Percentiles rank a stretch among this genome's conserved stretches.
Evolutionary conservation across 2,888 invertebrate genomes (phyloP).

Genomic region (Rotaria socialis): DNA sequence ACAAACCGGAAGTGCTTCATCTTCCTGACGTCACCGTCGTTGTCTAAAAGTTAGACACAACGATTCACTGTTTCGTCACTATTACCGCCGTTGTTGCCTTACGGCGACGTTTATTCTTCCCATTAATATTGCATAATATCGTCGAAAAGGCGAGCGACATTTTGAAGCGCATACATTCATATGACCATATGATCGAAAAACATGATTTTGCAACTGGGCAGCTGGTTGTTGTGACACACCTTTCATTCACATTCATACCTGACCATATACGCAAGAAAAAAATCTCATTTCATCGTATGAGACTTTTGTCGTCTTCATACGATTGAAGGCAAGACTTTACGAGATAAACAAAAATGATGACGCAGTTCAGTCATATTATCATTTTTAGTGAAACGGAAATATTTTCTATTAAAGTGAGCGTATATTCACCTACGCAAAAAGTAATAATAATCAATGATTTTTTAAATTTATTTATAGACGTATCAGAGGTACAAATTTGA

Average conservation of each 20-base stretch:
- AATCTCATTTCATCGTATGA: background rate
- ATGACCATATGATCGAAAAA: constrained; percentile 28
- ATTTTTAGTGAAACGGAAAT: background rate
- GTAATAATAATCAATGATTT: too few relatives aligned
- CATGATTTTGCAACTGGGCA: constrained; percentile 14
- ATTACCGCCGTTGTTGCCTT: background rate
- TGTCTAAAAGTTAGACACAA: background rate
- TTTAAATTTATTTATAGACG: too few relatives aligned
- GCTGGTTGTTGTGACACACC: constrained; percentile 4
- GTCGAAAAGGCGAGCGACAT: constrained; percentile 5
- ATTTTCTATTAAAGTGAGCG: background rate
- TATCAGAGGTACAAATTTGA: too few relatives aligned
- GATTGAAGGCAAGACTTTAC: background rate
- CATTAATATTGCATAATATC: background rate
- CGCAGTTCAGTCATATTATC: background rate
- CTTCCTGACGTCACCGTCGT: background rate
- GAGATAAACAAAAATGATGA: background rate
- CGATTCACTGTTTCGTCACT: background rate
- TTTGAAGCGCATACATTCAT: background rate
- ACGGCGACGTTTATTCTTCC: background rate
- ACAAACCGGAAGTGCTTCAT: background rate
- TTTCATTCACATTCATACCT: background rate
- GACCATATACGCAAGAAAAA: background rate
- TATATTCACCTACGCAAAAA: background rate
- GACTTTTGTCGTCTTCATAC: background rate